A percentile compares a stretch with the other conserved stretches of the same genome.
These are phyloP conservation scores for Betta splendens DNA, from an alignment of 2,797 vertebrate species.

Conservation along the genomic window DNA sequence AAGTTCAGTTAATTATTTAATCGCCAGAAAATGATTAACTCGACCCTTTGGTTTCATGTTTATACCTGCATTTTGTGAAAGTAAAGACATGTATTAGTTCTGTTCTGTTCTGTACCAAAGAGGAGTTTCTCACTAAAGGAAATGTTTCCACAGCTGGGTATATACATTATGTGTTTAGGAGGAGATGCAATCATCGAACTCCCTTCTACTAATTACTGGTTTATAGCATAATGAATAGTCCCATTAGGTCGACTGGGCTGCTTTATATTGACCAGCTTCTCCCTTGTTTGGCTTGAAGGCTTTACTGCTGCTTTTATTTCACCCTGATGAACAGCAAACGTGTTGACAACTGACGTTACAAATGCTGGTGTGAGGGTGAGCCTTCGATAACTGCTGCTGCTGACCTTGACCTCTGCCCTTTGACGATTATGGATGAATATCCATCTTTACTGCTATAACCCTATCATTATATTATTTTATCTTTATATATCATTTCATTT, in stretches of 20 bases:
- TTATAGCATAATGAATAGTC: conserved; percentile 29
- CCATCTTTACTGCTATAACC: neutral
- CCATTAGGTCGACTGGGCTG: conserved; percentile 22
- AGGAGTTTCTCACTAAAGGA: no score
- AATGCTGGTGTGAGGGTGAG: conserved; percentile 11
- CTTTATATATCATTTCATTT: neutral
- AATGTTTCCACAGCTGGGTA: conserved; percentile 13
- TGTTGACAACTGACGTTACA: conserved; percentile 25
- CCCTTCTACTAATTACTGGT: conserved; percentile 40
- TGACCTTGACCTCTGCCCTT: conserved; percentile 35
- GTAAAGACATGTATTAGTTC: conserved; percentile 7
- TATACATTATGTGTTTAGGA: conserved; percentile 5
- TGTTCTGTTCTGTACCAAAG: no score
- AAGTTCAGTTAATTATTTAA: no score
- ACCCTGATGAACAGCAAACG: conserved; percentile 3
- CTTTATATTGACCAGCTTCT: conserved; percentile 24
- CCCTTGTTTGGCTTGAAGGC: conserved; percentile 29
- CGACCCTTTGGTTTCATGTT: neutral
- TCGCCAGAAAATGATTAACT: neutral
- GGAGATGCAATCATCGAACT: conserved; percentile 15
- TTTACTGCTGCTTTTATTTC: conserved; percentile 28
- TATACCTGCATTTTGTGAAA: neutral
- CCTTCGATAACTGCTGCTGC: conserved; percentile 2
- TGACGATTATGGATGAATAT: conserved; percentile 17
- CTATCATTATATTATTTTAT: no score